Base-by-base conservation (phyloP, 2,888 invertebrate genomes). In the Pheosia gnoma region DNA sequence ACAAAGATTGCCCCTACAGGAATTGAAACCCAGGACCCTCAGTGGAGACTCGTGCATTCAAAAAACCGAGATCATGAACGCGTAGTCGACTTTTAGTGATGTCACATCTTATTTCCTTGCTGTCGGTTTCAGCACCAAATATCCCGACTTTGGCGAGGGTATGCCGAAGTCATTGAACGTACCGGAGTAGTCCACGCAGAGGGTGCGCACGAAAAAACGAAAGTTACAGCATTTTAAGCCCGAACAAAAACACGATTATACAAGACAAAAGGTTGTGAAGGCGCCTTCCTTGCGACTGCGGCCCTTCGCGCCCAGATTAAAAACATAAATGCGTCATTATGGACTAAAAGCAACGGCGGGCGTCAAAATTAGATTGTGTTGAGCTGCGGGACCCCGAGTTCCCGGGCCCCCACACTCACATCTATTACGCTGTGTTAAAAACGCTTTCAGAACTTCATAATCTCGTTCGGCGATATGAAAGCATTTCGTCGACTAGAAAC, bases 241-340 rank as follows among this genome's bases (percentile, higher is more conserved):
- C 39, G 52, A 52, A 52, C 56, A 61, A 61, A 58, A 68, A 60
- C 59, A 54, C 65, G 51, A 62, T 63, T 59, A 62, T n/a, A 47
- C 59, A 57, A 71, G 55, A 70, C 67, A 72, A 72, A 70, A 70
- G 58, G 43, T 45, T 60, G 9, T 37, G 41, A 53, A 63, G 57
- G 58, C 52, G 39, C 54, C 57, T 62, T 67, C 63, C 66, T 25
- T 56, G 51, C 43, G 36, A 62, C 71, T 63, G 65, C 66, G 65
- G 64, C 68, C 72, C 72, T 68, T 74, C 68, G 65, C 60, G 56
- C 66, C 53, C 57, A 72, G 70, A 77, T 77, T 77, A 77, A 75
- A 75, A 75, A 73, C 57, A 74, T 72, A 74, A 77, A 77, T 69
- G 69, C 65, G 63, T 65, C 72, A 72, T 76, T 72, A 72, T 69